Conservation (phyloP, 2,113 vertebrate genomes). For the Ancistrus triradiatus region DNA sequence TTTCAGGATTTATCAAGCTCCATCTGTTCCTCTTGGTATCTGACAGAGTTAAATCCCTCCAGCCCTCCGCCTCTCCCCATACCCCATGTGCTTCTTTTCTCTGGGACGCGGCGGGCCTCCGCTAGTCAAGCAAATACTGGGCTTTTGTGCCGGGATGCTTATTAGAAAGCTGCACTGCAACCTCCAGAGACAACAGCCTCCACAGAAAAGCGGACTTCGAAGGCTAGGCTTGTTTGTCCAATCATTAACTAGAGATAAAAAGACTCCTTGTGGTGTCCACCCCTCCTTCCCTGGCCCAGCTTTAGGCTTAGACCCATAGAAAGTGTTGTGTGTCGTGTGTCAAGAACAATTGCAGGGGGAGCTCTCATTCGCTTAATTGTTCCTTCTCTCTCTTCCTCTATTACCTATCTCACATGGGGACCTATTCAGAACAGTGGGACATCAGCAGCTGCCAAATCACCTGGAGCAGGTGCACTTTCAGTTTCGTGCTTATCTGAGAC, state of each 20-base stretch:
- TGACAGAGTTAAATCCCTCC: conserved; percentile 67
- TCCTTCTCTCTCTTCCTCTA: conserved; percentile 21
- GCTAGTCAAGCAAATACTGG: conserved; percentile 56
- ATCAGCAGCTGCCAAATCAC: conserved; percentile 39
- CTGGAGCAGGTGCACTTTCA: conserved; percentile 44
- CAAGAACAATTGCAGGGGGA: conserved; percentile 54
- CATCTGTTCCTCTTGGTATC: conserved; percentile 82
- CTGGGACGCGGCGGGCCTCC: conserved; percentile 29
- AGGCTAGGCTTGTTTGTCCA: conserved; percentile 67
- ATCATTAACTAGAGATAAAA: conserved; percentile 75
- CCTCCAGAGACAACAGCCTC: conserved; percentile 63
- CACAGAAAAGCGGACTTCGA: conserved; percentile 57
- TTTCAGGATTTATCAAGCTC: conserved; percentile 83
- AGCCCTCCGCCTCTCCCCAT: conserved; percentile 51
- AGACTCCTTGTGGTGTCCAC: conserved; percentile 55
- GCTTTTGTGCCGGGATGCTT: conserved; percentile 61
- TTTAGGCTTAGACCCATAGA: conserved; percentile 44
- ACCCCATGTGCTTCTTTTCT: conserved; percentile 46
- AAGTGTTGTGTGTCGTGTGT: conserved; percentile 57
- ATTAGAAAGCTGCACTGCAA: conserved; percentile 62
- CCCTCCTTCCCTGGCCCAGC: conserved; percentile 21
- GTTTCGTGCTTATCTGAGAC: conserved; percentile 22
- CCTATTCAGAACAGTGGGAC: conserved; percentile 26
- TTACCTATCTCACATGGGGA: conserved; percentile 21
- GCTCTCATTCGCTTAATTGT: conserved; percentile 29